Conservation (phyloP, 2,888 invertebrate species). For the Mythimna vitellina region DNA sequence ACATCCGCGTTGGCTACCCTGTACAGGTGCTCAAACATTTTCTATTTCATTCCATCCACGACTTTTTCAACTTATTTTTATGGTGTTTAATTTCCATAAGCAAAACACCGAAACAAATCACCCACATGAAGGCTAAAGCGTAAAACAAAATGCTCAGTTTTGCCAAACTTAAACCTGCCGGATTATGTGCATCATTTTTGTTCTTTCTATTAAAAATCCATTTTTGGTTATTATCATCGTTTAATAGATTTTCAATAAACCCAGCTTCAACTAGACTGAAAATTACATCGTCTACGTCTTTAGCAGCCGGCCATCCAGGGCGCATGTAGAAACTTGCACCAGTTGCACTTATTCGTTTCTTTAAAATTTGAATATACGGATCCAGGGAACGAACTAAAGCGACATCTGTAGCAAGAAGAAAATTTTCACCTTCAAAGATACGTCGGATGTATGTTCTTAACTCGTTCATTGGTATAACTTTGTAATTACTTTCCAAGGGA, state of each 20-base stretch:
- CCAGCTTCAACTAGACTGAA: slow-evolving; percentile 71
- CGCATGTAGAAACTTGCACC: slow-evolving; percentile 73
- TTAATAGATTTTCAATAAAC: slow-evolving; percentile 62
- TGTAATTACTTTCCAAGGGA: slow-evolving; percentile 62
- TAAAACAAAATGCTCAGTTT: slow-evolving; percentile 74
- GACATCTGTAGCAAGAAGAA: slow-evolving; percentile 69
- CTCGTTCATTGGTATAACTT: slow-evolving; percentile 59
- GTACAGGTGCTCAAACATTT: neutral
- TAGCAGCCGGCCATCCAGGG: slow-evolving; percentile 76
- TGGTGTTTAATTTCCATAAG: slow-evolving; percentile 69
- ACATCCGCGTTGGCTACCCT: no score
- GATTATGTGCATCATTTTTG: slow-evolving; percentile 30
- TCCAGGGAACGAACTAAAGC: slow-evolving; percentile 56
- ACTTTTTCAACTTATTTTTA: slow-evolving; percentile 19
- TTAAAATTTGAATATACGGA: slow-evolving; percentile 69
- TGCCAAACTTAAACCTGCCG: slow-evolving; percentile 64
- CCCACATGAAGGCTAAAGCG: slow-evolving; percentile 67
- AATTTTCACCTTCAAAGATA: slow-evolving; percentile 72
- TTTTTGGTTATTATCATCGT: slow-evolving; percentile 44
- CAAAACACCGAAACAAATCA: slow-evolving; percentile 69
- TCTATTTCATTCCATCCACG: neutral
- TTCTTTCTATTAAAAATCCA: slow-evolving; percentile 28
- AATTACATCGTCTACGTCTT: slow-evolving; percentile 65
- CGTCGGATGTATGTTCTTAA: slow-evolving; percentile 59
- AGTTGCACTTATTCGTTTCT: slow-evolving; percentile 63